Evolutionary conservation across 37 sponge, comb jelly and placozoan species (phyloP).

Genomic region (Hexactinellida sp.): DNA sequence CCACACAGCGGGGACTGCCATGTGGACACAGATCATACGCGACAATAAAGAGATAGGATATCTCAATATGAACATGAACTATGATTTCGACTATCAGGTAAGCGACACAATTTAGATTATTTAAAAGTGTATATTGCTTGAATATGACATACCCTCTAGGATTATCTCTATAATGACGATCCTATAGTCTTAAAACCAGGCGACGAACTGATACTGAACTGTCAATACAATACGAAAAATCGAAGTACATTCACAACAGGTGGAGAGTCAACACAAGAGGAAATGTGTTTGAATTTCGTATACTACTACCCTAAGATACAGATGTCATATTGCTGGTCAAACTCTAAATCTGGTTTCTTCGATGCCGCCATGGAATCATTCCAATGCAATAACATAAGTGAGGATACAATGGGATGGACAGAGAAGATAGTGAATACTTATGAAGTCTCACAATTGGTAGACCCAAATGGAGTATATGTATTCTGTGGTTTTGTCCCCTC

Average conservation of each 20-base stretch:
- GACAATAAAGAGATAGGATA: slow-evolving; percentile 21
- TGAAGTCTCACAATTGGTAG: background rate
- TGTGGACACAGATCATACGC: background rate
- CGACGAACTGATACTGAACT: background rate
- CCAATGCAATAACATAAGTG: slow-evolving; percentile 13
- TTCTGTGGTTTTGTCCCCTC: background rate
- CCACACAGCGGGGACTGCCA: background rate
- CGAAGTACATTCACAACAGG: background rate
- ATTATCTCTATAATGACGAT: background rate
- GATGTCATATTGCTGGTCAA: background rate
- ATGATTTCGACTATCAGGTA: slow-evolving; percentile 55
- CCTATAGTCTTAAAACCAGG: background rate
- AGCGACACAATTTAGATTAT: no score
- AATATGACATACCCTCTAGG: no score
- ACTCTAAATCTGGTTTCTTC: background rate
- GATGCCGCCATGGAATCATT: background rate
- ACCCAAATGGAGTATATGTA: background rate
- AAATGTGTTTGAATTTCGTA: slow-evolving; percentile 18
- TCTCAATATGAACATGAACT: slow-evolving; percentile 36
- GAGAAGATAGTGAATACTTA: background rate
- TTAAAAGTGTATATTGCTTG: no score
- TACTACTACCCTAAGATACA: slow-evolving; percentile 11
- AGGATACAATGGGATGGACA: background rate
- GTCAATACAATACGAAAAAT: background rate
- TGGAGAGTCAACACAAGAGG: slow-evolving; percentile 3